A percentile compares a stretch with the other conserved stretches of the same genome.
phyloP scores from a whole-genome alignment of 2,888 invertebrate genomes.

The Mythimna impura region DNA sequence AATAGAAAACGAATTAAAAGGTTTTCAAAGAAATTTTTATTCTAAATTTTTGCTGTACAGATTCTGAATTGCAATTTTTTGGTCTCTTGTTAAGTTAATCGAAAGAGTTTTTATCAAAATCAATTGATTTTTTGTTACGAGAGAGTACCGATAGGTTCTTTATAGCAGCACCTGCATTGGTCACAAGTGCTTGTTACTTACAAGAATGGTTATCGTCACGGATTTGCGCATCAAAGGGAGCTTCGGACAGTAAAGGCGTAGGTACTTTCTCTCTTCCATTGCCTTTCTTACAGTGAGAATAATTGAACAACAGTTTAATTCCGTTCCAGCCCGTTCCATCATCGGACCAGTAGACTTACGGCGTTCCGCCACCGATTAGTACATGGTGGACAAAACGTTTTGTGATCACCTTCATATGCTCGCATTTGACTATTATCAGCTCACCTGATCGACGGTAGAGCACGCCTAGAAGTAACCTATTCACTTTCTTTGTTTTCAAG shows the following conservation, averaged over 20 bases:
- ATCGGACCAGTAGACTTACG: too few relatives aligned
- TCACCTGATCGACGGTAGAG: too few relatives aligned
- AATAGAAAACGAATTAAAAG: slow-evolving; percentile 37
- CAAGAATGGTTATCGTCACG: slow-evolving; percentile 39
- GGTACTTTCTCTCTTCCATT: slow-evolving; percentile 8
- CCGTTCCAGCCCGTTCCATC: too few relatives aligned
- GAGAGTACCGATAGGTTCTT: slow-evolving; percentile 18
- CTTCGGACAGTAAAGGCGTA: background rate
- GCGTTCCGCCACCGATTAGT: too few relatives aligned
- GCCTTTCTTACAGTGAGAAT: slow-evolving; percentile 9
- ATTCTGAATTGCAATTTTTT: slow-evolving; percentile 33
- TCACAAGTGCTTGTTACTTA: slow-evolving; percentile 17
- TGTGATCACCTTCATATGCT: too few relatives aligned
- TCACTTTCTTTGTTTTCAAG: too few relatives aligned
- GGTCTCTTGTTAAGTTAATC: slow-evolving; percentile 42
- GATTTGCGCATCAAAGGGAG: slow-evolving; percentile 28
- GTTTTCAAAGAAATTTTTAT: background rate
- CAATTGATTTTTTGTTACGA: slow-evolving; percentile 40
- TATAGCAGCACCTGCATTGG: slow-evolving; percentile 12
- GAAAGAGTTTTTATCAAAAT: slow-evolving; percentile 50
- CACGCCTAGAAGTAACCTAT: too few relatives aligned
- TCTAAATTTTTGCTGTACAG: slow-evolving; percentile 4
- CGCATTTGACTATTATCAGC: too few relatives aligned
- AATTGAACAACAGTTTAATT: slow-evolving; percentile 5
- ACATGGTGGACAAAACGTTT: too few relatives aligned